A percentile compares a stretch with the other conserved stretches of the same genome.
Evolutionary conservation across 2,797 vertebrate genomes (phyloP).

Genomic region (Phrynocephalus vlangalii): DNA sequence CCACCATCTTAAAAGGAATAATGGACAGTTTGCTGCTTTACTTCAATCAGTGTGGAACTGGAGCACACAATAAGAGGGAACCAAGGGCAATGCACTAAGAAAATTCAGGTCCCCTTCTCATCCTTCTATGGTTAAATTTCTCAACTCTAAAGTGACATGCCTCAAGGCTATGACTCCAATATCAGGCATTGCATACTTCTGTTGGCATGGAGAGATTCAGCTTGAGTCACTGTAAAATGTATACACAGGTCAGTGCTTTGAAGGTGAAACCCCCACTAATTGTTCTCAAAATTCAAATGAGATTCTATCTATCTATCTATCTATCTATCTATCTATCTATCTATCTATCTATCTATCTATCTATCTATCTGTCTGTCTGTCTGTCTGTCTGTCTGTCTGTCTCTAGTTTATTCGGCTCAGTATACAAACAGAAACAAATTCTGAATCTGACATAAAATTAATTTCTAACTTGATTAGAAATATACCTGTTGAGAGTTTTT

Average conservation of each 20-base stretch:
- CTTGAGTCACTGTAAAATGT: neutral
- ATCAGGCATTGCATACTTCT: neutral
- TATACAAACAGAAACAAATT: neutral
- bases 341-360: too few relatives aligned
- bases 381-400: too few relatives aligned
- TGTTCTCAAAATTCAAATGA: neutral
- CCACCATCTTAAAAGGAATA: neutral
- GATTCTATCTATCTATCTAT: neutral
- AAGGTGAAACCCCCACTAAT: neutral
- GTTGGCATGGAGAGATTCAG: neutral
- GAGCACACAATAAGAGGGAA: neutral
- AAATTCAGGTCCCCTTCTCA: neutral
- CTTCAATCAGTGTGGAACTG: neutral
- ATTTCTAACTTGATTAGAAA: too few relatives aligned
- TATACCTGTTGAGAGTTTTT: too few relatives aligned
- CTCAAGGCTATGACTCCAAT: neutral
- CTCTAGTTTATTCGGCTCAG: too few relatives aligned
- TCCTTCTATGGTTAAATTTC: neutral
- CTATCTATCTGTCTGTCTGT: too few relatives aligned
- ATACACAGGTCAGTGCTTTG: neutral
- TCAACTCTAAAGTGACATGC: conserved; percentile 3
- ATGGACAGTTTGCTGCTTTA: neutral
- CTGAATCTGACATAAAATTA: neutral
- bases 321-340: neutral
- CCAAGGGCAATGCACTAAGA: neutral